phyloP scores from a whole-genome alignment of 1,140 invertebrate species.

The Planococcus citri region DNA sequence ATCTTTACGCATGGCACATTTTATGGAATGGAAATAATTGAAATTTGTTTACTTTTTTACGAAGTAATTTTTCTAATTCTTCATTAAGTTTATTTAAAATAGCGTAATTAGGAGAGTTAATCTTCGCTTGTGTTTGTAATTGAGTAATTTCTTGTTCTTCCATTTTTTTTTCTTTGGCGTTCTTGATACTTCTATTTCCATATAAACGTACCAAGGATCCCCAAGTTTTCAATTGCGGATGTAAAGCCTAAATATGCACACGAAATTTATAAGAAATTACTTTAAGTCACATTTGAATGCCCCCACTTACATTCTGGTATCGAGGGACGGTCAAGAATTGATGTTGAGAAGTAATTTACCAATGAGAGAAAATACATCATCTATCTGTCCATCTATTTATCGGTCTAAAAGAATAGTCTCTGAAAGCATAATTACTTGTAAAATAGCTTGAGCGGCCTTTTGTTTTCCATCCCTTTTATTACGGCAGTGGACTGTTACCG shows the following conservation, averaged over 20 bases:
- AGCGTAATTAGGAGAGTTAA: constrained; percentile 85
- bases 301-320: neutral
- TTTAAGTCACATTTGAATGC: constrained; percentile 7
- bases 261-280: neutral
- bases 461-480: constrained; percentile 98
- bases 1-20: neutral
- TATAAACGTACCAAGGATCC: constrained; percentile 85
- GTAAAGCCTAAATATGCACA: constrained; percentile 37
- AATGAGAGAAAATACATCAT: too few species aligned
- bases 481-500: constrained; percentile 73
- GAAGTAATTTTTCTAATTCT: constrained; percentile 74
- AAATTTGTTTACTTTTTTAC: constrained; percentile 21
- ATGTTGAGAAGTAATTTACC: too few species aligned
- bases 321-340: too few species aligned
- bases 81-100: constrained; percentile 78
- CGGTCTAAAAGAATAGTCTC: neutral
- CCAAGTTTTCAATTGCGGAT: constrained; percentile 90
- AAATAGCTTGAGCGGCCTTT: constrained; percentile 83
- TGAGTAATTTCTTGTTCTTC: constrained; percentile 89
- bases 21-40: neutral
- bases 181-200: constrained; percentile 82
- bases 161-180: constrained; percentile 85
- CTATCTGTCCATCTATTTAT: too few species aligned
- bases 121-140: constrained; percentile 74
- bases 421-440: constrained; percentile 45